Evolutionary conservation across 2,888 invertebrate genomes (phyloP).

Genomic region (Eucera pruinosa): DNA sequence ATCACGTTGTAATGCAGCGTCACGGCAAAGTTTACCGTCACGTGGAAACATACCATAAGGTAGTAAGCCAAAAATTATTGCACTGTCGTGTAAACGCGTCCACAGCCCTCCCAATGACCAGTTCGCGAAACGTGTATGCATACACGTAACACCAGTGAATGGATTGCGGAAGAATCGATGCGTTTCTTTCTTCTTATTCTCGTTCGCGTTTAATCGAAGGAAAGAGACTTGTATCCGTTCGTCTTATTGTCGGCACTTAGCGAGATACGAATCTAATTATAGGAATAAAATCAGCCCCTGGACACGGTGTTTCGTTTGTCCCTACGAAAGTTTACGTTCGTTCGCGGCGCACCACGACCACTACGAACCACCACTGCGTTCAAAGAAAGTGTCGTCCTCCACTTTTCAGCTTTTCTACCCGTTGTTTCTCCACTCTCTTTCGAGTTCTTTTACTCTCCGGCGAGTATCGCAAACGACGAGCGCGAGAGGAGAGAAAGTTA

Average conservation of each 20-base stretch:
- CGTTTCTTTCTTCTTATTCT: background rate
- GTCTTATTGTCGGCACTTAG: no score
- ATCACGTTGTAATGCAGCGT: no score
- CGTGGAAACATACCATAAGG: no score
- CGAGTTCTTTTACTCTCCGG: constrained; percentile 24
- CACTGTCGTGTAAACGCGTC: no score
- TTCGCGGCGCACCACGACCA: background rate
- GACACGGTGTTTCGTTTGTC: constrained; percentile 7
- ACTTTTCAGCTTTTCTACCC: constrained; percentile 35
- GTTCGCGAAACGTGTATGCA: no score
- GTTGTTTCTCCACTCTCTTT: constrained; percentile 21
- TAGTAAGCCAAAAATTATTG: no score
- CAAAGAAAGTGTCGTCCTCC: constrained; percentile 46
- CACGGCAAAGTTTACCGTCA: no score
- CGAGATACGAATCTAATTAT: constrained; percentile 15
- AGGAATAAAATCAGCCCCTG: background rate
- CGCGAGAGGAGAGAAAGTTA: no score
- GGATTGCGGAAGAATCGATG: no score
- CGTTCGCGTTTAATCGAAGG: background rate
- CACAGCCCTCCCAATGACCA: no score
- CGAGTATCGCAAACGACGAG: constrained; percentile 25
- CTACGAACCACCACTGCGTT: background rate
- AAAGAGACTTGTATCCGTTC: background rate
- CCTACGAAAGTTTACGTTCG: constrained; percentile 28
- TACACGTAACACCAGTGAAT: no score